Conservation (phyloP, 1,140 invertebrate species). For the Cephus cinctus region DNA sequence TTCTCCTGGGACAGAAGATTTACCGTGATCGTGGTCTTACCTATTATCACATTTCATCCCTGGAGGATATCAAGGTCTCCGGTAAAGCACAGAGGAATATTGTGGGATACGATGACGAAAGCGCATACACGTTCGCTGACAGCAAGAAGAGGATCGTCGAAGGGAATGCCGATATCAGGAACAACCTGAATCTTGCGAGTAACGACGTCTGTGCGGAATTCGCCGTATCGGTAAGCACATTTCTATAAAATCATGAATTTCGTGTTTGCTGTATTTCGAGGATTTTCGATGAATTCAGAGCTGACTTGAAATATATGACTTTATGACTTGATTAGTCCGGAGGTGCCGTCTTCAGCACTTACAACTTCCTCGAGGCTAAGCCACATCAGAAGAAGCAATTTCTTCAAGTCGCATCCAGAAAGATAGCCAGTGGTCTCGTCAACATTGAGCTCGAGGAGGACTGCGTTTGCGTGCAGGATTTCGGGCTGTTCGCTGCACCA, state of each 20-base stretch:
- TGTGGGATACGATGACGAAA: conserved; percentile 56
- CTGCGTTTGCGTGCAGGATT: conserved; percentile 54
- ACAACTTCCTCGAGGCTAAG: conserved; percentile 56
- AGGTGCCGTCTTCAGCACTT: conserved; percentile 58
- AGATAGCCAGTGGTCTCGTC: conserved; percentile 52
- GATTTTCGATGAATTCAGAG: background rate
- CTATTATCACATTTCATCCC: conserved; percentile 47
- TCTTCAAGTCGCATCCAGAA: conserved; percentile 54
- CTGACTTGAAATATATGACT: background rate
- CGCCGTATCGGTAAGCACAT: conserved; percentile 47
- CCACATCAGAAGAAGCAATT: conserved; percentile 60
- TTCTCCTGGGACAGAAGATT: conserved; percentile 45
- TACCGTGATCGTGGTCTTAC: conserved; percentile 46
- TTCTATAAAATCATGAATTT: too few relatives aligned
- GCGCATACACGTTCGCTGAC: conserved; percentile 59
- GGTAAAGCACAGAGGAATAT: conserved; percentile 54
- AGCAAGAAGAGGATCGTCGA: conserved; percentile 59
- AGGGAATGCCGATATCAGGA: conserved; percentile 51
- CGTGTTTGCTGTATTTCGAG: too few relatives aligned
- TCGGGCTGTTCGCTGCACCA: conserved; percentile 37
- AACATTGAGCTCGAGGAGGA: conserved; percentile 51
- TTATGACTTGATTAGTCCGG: too few relatives aligned
- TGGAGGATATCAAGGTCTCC: conserved; percentile 44
- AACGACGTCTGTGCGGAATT: conserved; percentile 61
- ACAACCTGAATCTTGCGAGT: conserved; percentile 52